Base-by-base conservation (phyloP, 2,888 invertebrate genomes). In the Uropetala carovei region DNA sequence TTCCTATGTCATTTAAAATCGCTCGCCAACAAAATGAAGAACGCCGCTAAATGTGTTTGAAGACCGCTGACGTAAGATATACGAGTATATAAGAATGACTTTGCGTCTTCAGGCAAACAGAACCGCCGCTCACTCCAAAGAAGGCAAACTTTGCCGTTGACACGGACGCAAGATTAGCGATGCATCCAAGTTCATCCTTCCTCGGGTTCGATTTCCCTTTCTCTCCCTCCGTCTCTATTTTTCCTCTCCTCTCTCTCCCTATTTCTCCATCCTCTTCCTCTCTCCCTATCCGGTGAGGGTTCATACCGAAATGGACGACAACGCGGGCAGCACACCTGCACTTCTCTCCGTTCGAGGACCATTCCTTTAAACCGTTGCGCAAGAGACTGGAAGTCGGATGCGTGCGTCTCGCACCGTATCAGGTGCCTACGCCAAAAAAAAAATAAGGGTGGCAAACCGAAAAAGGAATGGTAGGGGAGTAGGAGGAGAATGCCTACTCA, bases 351-450 rank as follows among this genome's bases (percentile, higher is more conserved):
- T 18, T 68, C n/a, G 22, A 22, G 22, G 3, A 27, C 43, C 43
- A 43, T 43, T 43, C 43, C 43, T 43, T 43, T 43, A 43, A 43
- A 43, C 43, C 43, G 5, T 43, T 43, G 43, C 43, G 43, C 43
- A 75, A 27, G 13, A 75, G 75, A 75, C 9, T 14, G 75, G 75
- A 4, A 13, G n/a, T 75, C 27, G 22, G 75, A 75, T 75, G 18
- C 22, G 75, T 27, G 1, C 75, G 27, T 75, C 75, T 27, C 22
- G n/a, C 27, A 10, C 75, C 75, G 75, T 75, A 75, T 75, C 75
- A 22, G 75, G 75, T 75, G 75, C 75, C 68, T n/a, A n/a, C 22
- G 68, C 68, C 75, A 75, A 75, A 75, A 75, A 75, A 75, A 75
- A 14, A 27, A 43, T 43, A 43, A 43, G 43, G 43, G 43, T 3